Evolutionary conservation across 2,888 invertebrate genomes (phyloP), one percentile per base, ranked within the genome.

Genomic region (Pandemis corylana): DNA sequence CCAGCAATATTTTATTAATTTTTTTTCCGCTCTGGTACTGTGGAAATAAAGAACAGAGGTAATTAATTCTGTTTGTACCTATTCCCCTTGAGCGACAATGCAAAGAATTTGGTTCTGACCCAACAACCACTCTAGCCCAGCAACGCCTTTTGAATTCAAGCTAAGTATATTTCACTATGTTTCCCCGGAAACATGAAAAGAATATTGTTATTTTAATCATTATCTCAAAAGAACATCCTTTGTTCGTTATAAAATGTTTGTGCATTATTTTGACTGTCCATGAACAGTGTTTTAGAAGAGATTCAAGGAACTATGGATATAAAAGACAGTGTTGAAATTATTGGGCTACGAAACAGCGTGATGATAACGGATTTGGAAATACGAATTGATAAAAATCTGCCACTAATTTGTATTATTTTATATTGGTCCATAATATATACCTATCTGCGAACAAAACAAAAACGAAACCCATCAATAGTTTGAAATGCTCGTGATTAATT

Each of bases 11-110:
- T 56, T 9, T 20, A 56, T 56, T 15, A 56, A 2, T 12, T 46
- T 12, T 28, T 28, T 20, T 59, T 28, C 28, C 28, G 12, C n/a
- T 59, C 12, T 28, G 28, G 28, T 59, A 20, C 9, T 9, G 28
- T 5, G 12, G 28, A 7, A 59, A 59, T 59, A 28, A 59, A 56
- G 56, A 56, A 56, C 56, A 56, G 56, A 56, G 20, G 56, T 56
- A 56, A 56, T 15, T 56, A 56, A 53, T 53, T 53, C 53, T 53
- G 15, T 53, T 53, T 53, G 53, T 53, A 53, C 53, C 53, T 53
- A n/a, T 53, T 15, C 53, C 53, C 53, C 13, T 15, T 53, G 53
- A 53, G 53, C 53, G 53, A 53, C 53, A 53, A 53, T 53, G 53
- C 53, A 53, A 53, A 56, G 28, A 59, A 59, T 59, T 28, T 28